These are phyloP conservation scores for Chymomyza fuscimana DNA, from an alignment of 2,888 invertebrate species.

Conservation along the genomic window DNA sequence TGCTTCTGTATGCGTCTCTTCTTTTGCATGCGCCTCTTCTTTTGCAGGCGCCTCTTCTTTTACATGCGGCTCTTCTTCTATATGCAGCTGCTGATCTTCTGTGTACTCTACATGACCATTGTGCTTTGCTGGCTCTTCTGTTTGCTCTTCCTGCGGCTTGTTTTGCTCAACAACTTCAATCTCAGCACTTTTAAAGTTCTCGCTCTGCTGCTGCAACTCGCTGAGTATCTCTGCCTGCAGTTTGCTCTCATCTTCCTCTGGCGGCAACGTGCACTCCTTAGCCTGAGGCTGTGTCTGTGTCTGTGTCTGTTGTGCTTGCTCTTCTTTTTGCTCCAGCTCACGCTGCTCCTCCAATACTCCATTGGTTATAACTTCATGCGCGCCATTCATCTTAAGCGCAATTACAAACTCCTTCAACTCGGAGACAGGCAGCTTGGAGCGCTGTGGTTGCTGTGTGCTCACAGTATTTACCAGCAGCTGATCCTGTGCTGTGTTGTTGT, in stretches of 20 bases:
- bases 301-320: constrained; percentile 24
- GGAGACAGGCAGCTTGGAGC: constrained; percentile 30
- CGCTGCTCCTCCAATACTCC: constrained; percentile 39
- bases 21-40: background rate
- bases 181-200: constrained; percentile 31
- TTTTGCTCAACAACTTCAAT: constrained; percentile 6
- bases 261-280: constrained; percentile 4
- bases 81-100: constrained; percentile 43
- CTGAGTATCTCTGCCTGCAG: constrained; percentile 73
- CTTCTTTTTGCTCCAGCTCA: constrained; percentile 34
- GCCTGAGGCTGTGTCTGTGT: background rate
- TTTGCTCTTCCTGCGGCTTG: constrained; percentile 13
- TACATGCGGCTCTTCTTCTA: background rate
- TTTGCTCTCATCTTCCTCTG: constrained; percentile 40
- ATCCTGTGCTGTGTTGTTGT: constrained; percentile 46
- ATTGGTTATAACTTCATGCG: constrained; percentile 55
- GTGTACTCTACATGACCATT: constrained; percentile 47
- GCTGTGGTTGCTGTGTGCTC: constrained; percentile 30
- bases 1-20: constrained; percentile 7
- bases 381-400: constrained; percentile 44
- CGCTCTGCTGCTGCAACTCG: constrained; percentile 70
- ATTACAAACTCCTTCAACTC: constrained; percentile 43
- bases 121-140: constrained; percentile 21
- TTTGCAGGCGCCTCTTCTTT: constrained; percentile 4
- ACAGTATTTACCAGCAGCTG: constrained; percentile 43